A percentile compares a stretch with the other conserved stretches of the same genome.
These are phyloP conservation scores for Eupithecia pulchellata DNA, from an alignment of 2,888 invertebrate species.

Conservation along the genomic window DNA sequence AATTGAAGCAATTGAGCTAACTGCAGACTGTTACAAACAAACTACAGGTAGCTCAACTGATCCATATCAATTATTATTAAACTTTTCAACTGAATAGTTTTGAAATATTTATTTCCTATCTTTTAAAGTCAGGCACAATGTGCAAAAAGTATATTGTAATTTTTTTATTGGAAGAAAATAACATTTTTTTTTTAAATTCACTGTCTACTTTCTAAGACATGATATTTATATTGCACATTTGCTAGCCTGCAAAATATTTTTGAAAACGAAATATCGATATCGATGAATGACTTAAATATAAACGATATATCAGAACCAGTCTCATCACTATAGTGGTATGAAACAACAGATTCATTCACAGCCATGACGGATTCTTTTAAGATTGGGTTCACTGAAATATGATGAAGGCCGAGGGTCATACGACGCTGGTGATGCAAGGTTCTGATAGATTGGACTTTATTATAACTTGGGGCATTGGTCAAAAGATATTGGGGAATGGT, in stretches of 20 bases:
- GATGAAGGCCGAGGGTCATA: constrained; percentile 63
- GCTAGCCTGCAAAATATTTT: not conserved
- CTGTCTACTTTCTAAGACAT: too few species aligned
- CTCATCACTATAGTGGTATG: constrained; percentile 48
- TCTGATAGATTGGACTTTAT: constrained; percentile 35
- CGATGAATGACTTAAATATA: not conserved
- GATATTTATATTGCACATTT: not conserved
- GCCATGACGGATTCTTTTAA: constrained; percentile 76
- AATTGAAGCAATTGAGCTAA: too few species aligned
- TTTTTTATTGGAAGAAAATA: too few species aligned
- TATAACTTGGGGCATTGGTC: constrained; percentile 7
- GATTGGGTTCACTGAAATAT: constrained; percentile 58
- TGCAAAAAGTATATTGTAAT: too few species aligned
- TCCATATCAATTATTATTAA: too few species aligned
- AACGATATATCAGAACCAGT: not conserved
- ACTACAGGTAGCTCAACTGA: too few species aligned
- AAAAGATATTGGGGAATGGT: constrained; percentile 1
- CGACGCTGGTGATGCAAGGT: constrained; percentile 40
- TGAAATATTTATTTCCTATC: too few species aligned
- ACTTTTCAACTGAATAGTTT: too few species aligned
- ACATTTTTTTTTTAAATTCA: too few species aligned
- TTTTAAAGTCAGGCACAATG: too few species aligned
- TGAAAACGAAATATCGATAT: not conserved
- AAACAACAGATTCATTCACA: constrained; percentile 66
- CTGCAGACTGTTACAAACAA: too few species aligned